phyloP scores from a whole-genome alignment of 2,113 vertebrate genomes.

The Rhegmatorhina hoffmannsi region DNA sequence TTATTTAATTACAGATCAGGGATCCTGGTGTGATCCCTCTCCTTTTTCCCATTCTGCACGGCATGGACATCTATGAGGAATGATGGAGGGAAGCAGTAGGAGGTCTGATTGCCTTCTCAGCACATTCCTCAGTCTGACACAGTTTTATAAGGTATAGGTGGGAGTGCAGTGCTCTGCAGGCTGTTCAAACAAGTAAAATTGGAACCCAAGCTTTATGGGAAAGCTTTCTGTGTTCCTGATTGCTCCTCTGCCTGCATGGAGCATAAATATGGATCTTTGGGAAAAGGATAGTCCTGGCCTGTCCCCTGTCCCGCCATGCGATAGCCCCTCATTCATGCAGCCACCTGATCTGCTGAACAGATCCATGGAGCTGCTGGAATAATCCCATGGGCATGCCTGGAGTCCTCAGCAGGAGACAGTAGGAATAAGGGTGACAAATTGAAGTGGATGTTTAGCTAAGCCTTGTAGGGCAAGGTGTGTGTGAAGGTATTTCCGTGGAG shows the following conservation, averaged over 20 bases:
- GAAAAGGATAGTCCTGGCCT: slow-evolving; percentile 11
- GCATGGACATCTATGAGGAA: not conserved
- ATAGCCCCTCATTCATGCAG: slow-evolving; percentile 40
- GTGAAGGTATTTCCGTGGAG: not conserved
- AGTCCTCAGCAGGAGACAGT: not conserved
- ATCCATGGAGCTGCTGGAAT: not conserved
- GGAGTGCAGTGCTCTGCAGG: slow-evolving; percentile 12
- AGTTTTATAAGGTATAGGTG: not conserved
- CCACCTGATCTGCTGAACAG: slow-evolving; percentile 20
- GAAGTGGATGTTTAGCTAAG: not conserved
- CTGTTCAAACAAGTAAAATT: not conserved
- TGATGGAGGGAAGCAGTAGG: not conserved
- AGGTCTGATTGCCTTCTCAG: slow-evolving; percentile 4
- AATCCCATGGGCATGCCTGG: not conserved
- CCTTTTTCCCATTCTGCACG: not conserved
- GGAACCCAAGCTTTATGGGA: not conserved
- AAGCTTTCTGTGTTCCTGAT: not conserved
- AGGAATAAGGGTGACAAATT: not conserved
- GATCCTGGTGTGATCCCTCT: rapidly evolving
- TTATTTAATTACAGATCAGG: not conserved
- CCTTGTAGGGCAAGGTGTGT: not conserved
- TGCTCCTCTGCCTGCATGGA: not conserved
- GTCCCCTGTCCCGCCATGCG: not conserved
- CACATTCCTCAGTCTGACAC: slow-evolving; percentile 17
- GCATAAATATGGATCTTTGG: not conserved